Evolutionary conservation across 2,888 invertebrate species (phyloP).

Genomic region (Lasiommata megera): DNA sequence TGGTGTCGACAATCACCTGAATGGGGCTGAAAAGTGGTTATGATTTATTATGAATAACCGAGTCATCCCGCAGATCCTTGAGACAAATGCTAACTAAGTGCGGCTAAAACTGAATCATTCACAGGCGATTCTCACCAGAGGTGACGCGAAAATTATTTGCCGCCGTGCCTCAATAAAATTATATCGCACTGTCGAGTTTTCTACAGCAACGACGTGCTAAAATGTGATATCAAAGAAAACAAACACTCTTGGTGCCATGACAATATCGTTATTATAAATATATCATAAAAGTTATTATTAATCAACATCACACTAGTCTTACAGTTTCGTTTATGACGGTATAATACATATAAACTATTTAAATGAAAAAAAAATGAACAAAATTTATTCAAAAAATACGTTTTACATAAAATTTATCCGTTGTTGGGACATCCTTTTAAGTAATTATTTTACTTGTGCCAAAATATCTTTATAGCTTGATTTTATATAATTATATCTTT

Average conservation of each 20-base stretch:
- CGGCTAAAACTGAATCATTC: conserved; percentile 17
- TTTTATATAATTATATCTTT: too few species aligned
- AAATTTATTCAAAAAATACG: too few species aligned
- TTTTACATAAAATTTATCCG: too few species aligned
- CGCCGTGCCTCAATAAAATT: neutral
- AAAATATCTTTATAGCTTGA: too few species aligned
- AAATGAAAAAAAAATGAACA: too few species aligned
- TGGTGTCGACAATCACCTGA: conserved; percentile 8
- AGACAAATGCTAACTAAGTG: conserved; percentile 3
- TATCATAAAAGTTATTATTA: too few species aligned
- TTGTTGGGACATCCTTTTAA: too few species aligned
- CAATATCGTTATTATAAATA: too few species aligned
- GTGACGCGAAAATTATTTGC: neutral
- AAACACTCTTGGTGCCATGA: neutral
- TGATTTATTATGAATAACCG: conserved; percentile 13
- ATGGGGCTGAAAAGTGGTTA: neutral
- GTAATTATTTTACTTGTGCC: too few species aligned
- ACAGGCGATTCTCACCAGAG: neutral
- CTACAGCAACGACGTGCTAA: neutral
- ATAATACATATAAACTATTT: too few species aligned
- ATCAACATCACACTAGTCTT: too few species aligned
- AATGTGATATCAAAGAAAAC: neutral
- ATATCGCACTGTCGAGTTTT: neutral
- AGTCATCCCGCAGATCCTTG: conserved; percentile 6
- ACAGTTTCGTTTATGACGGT: too few species aligned